Evolutionary conservation across 1,140 invertebrate species (phyloP).

Genomic region (Lamellibrachia luymesi): DNA sequence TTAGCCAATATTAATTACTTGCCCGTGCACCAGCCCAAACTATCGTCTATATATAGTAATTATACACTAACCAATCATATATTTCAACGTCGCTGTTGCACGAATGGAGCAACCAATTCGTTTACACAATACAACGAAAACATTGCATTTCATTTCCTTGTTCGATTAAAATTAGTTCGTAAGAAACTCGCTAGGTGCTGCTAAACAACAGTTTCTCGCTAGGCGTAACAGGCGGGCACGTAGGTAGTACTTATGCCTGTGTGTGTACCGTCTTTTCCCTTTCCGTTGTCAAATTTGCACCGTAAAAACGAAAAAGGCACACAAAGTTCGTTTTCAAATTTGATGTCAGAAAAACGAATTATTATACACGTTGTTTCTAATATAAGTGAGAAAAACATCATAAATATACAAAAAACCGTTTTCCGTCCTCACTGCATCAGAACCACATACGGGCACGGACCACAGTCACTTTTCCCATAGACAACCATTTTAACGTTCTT

Average conservation of each 20-base stretch:
- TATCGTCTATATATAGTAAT: not conserved
- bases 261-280: not conserved
- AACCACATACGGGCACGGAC: no score
- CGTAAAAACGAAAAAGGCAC: not conserved
- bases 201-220: not conserved
- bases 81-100: not conserved
- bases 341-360: not conserved
- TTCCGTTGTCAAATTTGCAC: not conserved
- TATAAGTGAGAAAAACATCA: not conserved
- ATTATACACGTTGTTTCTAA: not conserved
- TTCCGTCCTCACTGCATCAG: no score
- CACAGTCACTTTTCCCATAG: no score
- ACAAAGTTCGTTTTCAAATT: not conserved
- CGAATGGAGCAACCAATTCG: not conserved
- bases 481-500: no score
- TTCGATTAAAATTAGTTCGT: not conserved
- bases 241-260: not conserved
- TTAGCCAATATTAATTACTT: not conserved
- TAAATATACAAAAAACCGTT: not conserved
- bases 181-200: not conserved
- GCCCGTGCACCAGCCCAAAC: not conserved
- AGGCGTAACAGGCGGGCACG: not conserved
- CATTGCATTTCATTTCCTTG: not conserved
- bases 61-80: not conserved
- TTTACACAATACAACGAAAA: not conserved